A percentile compares a stretch with the other conserved stretches of the same genome.
These are phyloP conservation scores for Drosophila rellima DNA, from an alignment of 2,888 invertebrate species.

Conservation along the genomic window DNA sequence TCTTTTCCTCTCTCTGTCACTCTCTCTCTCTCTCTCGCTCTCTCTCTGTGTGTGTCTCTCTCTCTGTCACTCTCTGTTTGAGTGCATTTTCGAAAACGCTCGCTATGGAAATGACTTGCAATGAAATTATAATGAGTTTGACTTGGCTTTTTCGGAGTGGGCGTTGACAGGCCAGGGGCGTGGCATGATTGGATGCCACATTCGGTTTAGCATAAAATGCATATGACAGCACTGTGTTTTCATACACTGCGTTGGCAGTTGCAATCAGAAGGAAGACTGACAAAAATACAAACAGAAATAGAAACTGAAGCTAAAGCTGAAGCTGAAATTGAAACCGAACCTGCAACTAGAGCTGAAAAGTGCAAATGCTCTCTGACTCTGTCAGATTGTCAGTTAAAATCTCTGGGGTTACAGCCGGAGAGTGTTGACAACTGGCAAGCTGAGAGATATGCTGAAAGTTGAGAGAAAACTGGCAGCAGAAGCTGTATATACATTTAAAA, in stretches of 20 bases:
- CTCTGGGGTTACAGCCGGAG: conserved; percentile 11
- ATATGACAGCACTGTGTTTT: conserved; percentile 42
- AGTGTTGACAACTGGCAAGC: conserved; percentile 12
- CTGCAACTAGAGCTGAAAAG: conserved; percentile 1
- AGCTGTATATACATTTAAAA: not conserved
- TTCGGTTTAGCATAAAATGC: conserved; percentile 60
- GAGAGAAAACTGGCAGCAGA: not conserved
- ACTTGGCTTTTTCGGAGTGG: conserved; percentile 48
- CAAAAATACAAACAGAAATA: conserved; percentile 5
- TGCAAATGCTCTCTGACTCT: conserved; percentile 12
- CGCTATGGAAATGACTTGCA: conserved; percentile 72
- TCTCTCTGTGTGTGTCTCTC: conserved; percentile 5
- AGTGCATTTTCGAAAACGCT: conserved; percentile 35
- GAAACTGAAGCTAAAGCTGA: conserved; percentile 4
- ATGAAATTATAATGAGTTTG: conserved; percentile 73
- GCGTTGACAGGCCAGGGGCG: conserved; percentile 38
- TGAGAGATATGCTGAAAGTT: not conserved
- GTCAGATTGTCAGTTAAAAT: conserved; percentile 20
- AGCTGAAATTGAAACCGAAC: conserved; percentile 5
- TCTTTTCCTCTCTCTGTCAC: not conserved
- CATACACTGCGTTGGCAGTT: conserved; percentile 27
- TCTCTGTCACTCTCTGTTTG: conserved; percentile 6
- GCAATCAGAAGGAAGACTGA: conserved; percentile 10
- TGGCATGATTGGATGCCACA: conserved; percentile 48
- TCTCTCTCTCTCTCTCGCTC: not conserved